Base-by-base conservation (phyloP, 2,888 invertebrate genomes). In the Herminia tarsipennalis region DNA sequence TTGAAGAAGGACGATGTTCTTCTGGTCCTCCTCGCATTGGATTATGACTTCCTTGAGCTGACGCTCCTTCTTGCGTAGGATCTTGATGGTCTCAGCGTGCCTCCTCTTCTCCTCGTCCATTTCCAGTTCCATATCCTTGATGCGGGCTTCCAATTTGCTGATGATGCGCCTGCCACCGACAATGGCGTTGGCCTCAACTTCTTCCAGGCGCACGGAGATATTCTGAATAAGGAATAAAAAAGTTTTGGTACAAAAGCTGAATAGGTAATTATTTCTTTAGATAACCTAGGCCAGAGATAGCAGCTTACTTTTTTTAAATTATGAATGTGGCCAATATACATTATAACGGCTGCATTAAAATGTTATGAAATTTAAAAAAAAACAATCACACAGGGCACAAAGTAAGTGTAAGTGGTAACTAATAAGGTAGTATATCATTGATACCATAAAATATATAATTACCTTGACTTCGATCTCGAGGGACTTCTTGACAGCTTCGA, bases 61-160 rank as follows among this genome's bases (percentile, higher is more conserved):
- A 78, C 98, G 97, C 86, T 99, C 98, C 95, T 99, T 99, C 94
- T 99, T 99, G 92, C 98, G 96, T 81, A 98, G 93, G 86, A 98
- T 98, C 94, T 98, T 98, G 88, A 98, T 97, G 77, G 98, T 98
- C 92, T 99, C 98, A 69, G 98, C 96, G 92, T 99, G 98, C 84
- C 98, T 95, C 85, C 98, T 96, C 93, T 98, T 98, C 92, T 99
- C 98, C 88, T 98, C 98, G 81, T 99, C 98, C 67, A 97, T 91
- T 89, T 98, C 98, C 70, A 98, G 93, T 90, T 99, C 98, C 89
- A 98, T 92, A 81, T 98, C 98, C 80, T 98, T 97, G 76, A 98
- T 95, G 94, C 96, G 94, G 67, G 98, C 96, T 89, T 99, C 98
- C 83, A 99, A 94, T 93, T 99, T 99, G 94, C 98, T 96, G 93